These are phyloP conservation scores for Sinosuthora webbiana DNA, from an alignment of 2,113 vertebrate species.

Conservation along the genomic window DNA sequence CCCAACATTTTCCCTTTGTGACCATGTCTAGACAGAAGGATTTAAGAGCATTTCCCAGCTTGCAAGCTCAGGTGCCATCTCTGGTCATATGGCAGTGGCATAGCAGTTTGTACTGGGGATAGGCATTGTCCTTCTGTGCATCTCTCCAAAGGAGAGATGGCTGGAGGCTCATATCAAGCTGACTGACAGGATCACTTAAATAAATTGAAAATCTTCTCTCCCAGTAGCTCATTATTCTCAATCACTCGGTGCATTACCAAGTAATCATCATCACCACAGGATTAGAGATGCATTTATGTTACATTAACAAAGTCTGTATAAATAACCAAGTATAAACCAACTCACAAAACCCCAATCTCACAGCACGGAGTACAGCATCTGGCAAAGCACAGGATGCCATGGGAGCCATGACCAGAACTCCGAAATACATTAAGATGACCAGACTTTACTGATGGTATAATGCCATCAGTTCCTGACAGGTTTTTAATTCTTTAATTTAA, in stretches of 20 bases:
- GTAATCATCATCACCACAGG: neutral
- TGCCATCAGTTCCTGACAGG: neutral
- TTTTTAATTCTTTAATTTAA: neutral
- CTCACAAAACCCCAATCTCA: neutral
- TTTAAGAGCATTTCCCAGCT: neutral
- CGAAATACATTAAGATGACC: neutral
- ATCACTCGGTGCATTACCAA: neutral
- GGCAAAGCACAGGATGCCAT: neutral
- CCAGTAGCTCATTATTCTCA: neutral
- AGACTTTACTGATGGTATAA: neutral
- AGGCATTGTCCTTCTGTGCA: rapidly evolving
- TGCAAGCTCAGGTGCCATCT: neutral
- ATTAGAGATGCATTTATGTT: constrained; percentile 8
- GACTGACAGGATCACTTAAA: neutral
- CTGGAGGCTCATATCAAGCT: neutral
- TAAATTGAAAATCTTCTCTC: neutral
- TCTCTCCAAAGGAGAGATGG: neutral
- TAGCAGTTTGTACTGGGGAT: rapidly evolving
- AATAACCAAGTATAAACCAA: constrained; percentile 34
- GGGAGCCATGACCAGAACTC: neutral
- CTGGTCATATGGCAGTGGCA: rapidly evolving
- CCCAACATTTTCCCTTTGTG: neutral
- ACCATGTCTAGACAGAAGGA: neutral
- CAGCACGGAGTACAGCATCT: neutral
- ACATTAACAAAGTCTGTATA: neutral